Percentiles rank a stretch among this genome's conserved stretches.
Conservation (phyloP, 2,113 vertebrate genomes). For the Podarcis muralis region DNA sequence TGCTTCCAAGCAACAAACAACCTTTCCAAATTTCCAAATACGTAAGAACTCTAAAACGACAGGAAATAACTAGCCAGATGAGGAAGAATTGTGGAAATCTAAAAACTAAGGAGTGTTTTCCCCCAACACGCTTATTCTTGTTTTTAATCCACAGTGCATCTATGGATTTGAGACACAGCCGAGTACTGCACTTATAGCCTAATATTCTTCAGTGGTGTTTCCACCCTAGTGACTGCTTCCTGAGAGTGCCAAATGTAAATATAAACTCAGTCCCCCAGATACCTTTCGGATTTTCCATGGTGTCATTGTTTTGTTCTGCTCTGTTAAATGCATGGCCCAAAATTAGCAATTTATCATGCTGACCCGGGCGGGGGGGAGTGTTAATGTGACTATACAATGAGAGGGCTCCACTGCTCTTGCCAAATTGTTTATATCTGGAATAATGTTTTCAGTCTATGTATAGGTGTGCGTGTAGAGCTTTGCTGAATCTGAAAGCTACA, state of each 20-base stretch:
- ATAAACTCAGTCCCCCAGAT: slow-evolving; percentile 56
- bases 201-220: slow-evolving; percentile 42
- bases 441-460: slow-evolving; percentile 56
- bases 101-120: background rate
- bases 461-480: slow-evolving; percentile 40
- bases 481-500: slow-evolving; percentile 35
- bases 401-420: slow-evolving; percentile 53
- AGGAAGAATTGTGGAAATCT: background rate
- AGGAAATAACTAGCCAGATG: background rate
- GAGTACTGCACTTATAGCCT: background rate
- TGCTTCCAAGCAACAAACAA: background rate
- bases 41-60: background rate
- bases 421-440: slow-evolving; percentile 62
- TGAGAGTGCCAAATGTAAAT: slow-evolving; percentile 56
- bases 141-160: background rate
- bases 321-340: slow-evolving; percentile 57
- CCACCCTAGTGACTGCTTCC: slow-evolving; percentile 43
- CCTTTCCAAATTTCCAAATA: slow-evolving; percentile 11
- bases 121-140: background rate
- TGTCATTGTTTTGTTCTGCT: slow-evolving; percentile 67
- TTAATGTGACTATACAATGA: slow-evolving; percentile 57
- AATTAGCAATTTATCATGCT: slow-evolving; percentile 61
- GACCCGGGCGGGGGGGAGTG: background rate
- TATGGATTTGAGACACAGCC: background rate
- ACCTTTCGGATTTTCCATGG: slow-evolving; percentile 66